phyloP scores from a whole-genome alignment of 1,140 invertebrate species.

The Eciton burchellii region DNA sequence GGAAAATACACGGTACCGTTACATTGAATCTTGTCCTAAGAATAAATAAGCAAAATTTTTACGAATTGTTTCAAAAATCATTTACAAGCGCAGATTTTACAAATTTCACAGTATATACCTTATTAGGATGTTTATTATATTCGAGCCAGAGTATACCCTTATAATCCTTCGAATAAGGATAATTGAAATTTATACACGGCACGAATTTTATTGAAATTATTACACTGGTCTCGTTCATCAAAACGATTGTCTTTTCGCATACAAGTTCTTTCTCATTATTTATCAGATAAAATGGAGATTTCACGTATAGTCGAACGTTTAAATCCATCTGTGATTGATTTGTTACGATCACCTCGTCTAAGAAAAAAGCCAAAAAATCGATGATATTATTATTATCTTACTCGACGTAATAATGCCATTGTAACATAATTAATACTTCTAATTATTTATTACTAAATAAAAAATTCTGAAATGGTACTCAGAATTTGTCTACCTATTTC shows the following conservation, averaged over 20 bases:
- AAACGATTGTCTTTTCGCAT: slow-evolving; percentile 59
- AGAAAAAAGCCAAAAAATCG: slow-evolving; percentile 17
- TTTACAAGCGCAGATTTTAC: neutral
- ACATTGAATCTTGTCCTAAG: slow-evolving; percentile 83
- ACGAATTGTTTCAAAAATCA: too few species aligned
- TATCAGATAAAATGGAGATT: slow-evolving; percentile 74
- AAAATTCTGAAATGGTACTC: slow-evolving; percentile 4
- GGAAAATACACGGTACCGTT: slow-evolving; percentile 84
- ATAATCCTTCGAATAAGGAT: slow-evolving; percentile 65
- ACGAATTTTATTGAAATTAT: slow-evolving; percentile 68
- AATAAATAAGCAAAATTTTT: slow-evolving; percentile 14
- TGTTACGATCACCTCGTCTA: slow-evolving; percentile 74
- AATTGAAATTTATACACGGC: slow-evolving; percentile 43
- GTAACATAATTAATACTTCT: neutral
- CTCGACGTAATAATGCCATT: neutral
- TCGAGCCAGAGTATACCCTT: slow-evolving; percentile 63
- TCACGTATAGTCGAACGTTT: slow-evolving; percentile 62
- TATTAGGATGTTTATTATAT: slow-evolving; percentile 75
- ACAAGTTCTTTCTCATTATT: slow-evolving; percentile 34
- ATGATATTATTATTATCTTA: neutral
- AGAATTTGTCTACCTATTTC: slow-evolving; percentile 64
- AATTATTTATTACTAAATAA: neutral
- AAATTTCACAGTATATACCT: slow-evolving; percentile 54
- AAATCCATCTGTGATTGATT: slow-evolving; percentile 74
- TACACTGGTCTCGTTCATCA: slow-evolving; percentile 45